Evolutionary conservation across 1,140 invertebrate genomes (phyloP).

Genomic region (Mercenaria mercenaria): DNA sequence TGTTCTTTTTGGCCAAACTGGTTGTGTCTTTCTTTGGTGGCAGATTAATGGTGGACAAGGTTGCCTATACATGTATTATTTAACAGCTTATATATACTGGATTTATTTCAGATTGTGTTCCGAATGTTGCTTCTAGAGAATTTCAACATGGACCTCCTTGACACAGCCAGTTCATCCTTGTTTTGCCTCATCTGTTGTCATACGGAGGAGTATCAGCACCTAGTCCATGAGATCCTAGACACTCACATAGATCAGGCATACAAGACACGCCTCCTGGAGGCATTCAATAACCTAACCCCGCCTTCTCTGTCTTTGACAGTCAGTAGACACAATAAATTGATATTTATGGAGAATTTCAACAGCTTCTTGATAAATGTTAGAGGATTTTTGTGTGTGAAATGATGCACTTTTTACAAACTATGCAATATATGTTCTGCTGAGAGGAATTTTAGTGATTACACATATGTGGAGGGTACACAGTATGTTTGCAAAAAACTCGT

Average conservation of each 20-base stretch:
- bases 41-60: too few species aligned
- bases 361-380: slow-evolving; percentile 93
- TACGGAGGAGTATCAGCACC: slow-evolving; percentile 89
- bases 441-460: too few species aligned
- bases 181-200: slow-evolving; percentile 91
- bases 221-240: slow-evolving; percentile 89
- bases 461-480: too few species aligned
- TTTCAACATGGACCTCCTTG: slow-evolving; percentile 90
- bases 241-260: slow-evolving; percentile 88
- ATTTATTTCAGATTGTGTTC: slow-evolving; percentile 88
- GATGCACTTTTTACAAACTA: slow-evolving; percentile 27
- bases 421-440: too few species aligned
- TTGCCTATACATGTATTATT: too few species aligned
- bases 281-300: slow-evolving; percentile 90
- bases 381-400: slow-evolving; percentile 91
- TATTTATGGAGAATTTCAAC: slow-evolving; percentile 93
- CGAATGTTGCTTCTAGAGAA: slow-evolving; percentile 90
- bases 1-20: too few species aligned
- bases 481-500: too few species aligned
- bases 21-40: too few species aligned
- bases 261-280: slow-evolving; percentile 88
- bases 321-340: slow-evolving; percentile 89
- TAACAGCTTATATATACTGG: too few species aligned
- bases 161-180: slow-evolving; percentile 89
- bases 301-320: slow-evolving; percentile 89